phyloP scores from a whole-genome alignment of 2,113 vertebrate species.

The Cricetomys ansorgei region DNA sequence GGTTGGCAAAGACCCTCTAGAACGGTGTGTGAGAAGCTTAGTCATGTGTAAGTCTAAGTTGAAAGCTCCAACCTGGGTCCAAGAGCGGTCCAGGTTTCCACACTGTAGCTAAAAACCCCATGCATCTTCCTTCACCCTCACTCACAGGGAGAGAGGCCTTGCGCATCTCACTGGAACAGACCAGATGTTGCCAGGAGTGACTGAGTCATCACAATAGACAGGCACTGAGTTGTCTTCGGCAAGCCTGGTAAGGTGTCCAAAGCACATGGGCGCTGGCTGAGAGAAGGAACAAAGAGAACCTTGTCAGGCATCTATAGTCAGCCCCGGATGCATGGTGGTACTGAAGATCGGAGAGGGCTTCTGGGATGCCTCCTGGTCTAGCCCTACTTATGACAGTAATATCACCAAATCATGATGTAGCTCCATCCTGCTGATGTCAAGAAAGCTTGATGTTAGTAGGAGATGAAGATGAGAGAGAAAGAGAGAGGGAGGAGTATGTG shows the following conservation, averaged over 20 bases:
- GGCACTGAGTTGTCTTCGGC: conserved; percentile 68
- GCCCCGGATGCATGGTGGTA: not conserved
- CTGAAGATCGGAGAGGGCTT: not conserved
- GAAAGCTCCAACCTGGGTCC: not conserved
- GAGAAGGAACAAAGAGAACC: not conserved
- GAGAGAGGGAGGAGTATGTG: too few relatives aligned
- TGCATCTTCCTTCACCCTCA: conserved; percentile 78
- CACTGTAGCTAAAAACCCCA: not conserved
- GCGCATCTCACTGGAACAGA: conserved; percentile 82
- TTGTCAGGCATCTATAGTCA: not conserved
- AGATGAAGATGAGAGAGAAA: not conserved
- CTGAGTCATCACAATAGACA: conserved; percentile 85
- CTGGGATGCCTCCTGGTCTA: not conserved
- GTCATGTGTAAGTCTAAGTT: not conserved
- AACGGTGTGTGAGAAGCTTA: conserved; percentile 4
- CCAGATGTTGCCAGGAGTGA: conserved; percentile 85
- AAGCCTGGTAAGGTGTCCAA: conserved; percentile 47
- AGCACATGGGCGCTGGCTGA: not conserved
- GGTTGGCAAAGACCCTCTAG: conserved; percentile 40
- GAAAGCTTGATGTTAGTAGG: not conserved
- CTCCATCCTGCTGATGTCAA: not conserved
- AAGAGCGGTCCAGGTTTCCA: not conserved
- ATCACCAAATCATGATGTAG: not conserved
- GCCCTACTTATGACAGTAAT: not conserved
- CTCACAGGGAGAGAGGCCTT: conserved; percentile 86